Conservation (phyloP, 2,888 invertebrate genomes). For the Amaurobius ferox region DNA sequence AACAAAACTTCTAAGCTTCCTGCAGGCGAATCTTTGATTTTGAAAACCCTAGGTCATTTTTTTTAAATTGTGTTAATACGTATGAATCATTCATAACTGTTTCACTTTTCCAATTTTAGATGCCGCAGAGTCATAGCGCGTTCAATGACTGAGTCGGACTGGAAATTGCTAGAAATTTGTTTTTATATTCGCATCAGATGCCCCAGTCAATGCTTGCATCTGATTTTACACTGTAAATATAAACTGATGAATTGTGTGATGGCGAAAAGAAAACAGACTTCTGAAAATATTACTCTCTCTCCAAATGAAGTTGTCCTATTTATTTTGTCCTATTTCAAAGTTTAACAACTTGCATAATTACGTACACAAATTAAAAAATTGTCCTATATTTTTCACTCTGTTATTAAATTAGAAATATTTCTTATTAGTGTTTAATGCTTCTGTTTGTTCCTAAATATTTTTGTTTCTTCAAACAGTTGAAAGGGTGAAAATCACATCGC, state of each 20-base stretch:
- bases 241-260: too few relatives aligned
- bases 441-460: too few relatives aligned
- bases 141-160: background rate
- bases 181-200: background rate
- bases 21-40: slow-evolving; percentile 82
- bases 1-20: slow-evolving; percentile 92
- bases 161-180: background rate
- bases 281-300: background rate
- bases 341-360: background rate
- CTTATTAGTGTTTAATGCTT: too few relatives aligned
- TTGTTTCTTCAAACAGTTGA: too few relatives aligned
- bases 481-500: too few relatives aligned
- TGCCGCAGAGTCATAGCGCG: slow-evolving; percentile 2
- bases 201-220: background rate
- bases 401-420: too few relatives aligned
- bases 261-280: background rate
- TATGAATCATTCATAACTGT: slow-evolving; percentile 13
- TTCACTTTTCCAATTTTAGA: slow-evolving; percentile 50
- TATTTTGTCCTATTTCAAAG: too few relatives aligned
- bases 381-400: too few relatives aligned
- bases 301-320: background rate
- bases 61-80: slow-evolving; percentile 34
- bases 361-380: background rate
- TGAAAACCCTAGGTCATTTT: slow-evolving; percentile 57
- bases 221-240: background rate